Conservation (phyloP, 1,140 invertebrate species). For the Aplysia californica region DNA sequence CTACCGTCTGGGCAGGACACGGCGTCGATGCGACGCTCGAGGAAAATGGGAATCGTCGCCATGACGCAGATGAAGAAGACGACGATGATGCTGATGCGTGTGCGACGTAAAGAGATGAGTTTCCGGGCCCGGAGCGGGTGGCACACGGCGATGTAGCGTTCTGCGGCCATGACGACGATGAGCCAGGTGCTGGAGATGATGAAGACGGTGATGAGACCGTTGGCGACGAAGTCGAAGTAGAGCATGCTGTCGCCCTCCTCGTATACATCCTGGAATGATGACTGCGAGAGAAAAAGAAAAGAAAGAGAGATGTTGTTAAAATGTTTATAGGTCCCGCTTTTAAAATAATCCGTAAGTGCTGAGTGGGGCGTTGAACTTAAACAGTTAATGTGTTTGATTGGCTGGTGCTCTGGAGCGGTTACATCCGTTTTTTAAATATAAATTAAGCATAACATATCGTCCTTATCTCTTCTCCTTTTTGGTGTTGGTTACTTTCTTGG, state of each 20-base stretch:
- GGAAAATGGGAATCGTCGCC: conserved; percentile 56
- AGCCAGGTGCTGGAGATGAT: conserved; percentile 64
- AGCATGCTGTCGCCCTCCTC: conserved; percentile 31
- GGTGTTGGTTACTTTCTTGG: too few relatives aligned
- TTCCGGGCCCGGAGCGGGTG: conserved; percentile 63
- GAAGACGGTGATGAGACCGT: conserved; percentile 60
- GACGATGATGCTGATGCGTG: conserved; percentile 50
- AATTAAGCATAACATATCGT: too few relatives aligned
- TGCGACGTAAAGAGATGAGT: conserved; percentile 55
- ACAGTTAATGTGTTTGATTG: too few relatives aligned
- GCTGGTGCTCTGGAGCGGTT: too few relatives aligned
- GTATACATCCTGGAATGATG: conserved; percentile 44
- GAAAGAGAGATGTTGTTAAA: too few relatives aligned
- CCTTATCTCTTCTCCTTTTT: too few relatives aligned
- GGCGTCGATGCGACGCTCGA: conserved; percentile 50
- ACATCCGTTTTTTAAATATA: too few relatives aligned
- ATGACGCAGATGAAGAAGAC: conserved; percentile 51
- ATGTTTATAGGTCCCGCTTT: too few relatives aligned
- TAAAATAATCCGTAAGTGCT: too few relatives aligned
- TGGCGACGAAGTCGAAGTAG: conserved; percentile 51
- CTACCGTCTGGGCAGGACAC: conserved; percentile 39
- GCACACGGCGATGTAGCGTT: conserved; percentile 63
- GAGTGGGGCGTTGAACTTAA: too few relatives aligned
- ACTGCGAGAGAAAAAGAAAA: conserved; percentile 1
- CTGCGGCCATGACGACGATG: conserved; percentile 63